phyloP scores from a whole-genome alignment of 2,888 invertebrate species.

The Camptogramma bilineatum region DNA sequence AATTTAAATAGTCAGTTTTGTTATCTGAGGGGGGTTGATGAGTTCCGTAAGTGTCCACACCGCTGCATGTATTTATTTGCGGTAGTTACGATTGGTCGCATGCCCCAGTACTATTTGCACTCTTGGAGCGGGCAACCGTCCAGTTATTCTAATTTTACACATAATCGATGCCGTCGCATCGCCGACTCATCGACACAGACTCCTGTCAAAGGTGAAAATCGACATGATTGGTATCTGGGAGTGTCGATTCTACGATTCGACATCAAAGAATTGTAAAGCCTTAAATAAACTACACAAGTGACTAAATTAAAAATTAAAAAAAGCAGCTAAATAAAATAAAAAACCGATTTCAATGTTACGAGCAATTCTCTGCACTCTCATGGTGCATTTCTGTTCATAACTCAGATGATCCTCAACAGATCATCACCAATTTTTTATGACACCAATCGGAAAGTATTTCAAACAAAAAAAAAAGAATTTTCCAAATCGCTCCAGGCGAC shows the following conservation, averaged over 20 bases:
- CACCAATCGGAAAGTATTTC: no score
- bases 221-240: conserved; percentile 31
- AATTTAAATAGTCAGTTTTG: neutral
- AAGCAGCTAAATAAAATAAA: no score
- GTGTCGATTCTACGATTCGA: conserved; percentile 11
- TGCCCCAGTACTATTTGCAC: conserved; percentile 85
- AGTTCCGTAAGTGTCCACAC: conserved; percentile 68
- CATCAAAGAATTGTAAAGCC: neutral
- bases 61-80: conserved; percentile 80
- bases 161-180: conserved; percentile 83
- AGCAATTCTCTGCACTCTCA: no score
- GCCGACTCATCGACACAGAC: conserved; percentile 76
- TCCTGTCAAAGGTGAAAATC: conserved; percentile 65
- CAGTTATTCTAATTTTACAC: conserved; percentile 85
- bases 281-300: neutral
- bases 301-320: neutral
- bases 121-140: conserved; percentile 81
- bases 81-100: conserved; percentile 82
- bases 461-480: no score
- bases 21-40: conserved; percentile 54
- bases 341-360: no score
- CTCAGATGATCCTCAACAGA: no score
- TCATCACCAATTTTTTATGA: no score
- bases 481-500: no score
- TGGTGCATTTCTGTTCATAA: no score